phyloP scores from a whole-genome alignment of 2,888 invertebrate genomes.

The Nasonia oneida region DNA sequence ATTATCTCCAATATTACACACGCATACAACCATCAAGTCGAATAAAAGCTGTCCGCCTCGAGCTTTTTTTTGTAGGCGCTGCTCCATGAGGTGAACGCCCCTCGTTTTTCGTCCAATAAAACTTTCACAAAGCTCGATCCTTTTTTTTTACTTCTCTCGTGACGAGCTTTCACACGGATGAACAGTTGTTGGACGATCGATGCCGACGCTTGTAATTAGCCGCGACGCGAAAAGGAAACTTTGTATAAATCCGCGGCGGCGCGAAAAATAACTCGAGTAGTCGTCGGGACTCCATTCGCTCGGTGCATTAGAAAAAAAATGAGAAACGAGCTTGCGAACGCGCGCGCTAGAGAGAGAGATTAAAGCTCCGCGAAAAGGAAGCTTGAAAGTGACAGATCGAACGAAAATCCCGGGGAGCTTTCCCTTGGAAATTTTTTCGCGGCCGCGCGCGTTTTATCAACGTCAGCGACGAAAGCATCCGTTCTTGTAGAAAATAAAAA shows the following conservation, averaged over 20 bases:
- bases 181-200: neutral
- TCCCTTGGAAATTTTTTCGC: slow-evolving; percentile 48
- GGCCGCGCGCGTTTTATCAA: slow-evolving; percentile 44
- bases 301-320: neutral
- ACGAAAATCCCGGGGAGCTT: slow-evolving; percentile 44
- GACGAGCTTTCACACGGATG: neutral
- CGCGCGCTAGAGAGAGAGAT: slow-evolving; percentile 7
- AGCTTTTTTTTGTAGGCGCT: neutral
- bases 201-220: neutral
- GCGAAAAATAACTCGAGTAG: neutral
- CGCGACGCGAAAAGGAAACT: neutral
- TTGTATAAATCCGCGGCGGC: neutral
- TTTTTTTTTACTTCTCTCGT: neutral
- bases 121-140: slow-evolving; percentile 17
- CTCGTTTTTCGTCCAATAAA: slow-evolving; percentile 18
- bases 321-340: neutral
- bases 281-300: neutral
- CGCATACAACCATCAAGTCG: neutral
- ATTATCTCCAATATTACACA: neutral
- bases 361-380: slow-evolving; percentile 14
- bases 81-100: neutral
- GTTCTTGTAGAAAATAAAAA: neutral
- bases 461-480: slow-evolving; percentile 23
- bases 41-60: neutral
- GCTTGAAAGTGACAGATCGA: slow-evolving; percentile 57